Base-by-base conservation (phyloP, 2,113 vertebrate genomes). In the Anolis carolinensis region DNA sequence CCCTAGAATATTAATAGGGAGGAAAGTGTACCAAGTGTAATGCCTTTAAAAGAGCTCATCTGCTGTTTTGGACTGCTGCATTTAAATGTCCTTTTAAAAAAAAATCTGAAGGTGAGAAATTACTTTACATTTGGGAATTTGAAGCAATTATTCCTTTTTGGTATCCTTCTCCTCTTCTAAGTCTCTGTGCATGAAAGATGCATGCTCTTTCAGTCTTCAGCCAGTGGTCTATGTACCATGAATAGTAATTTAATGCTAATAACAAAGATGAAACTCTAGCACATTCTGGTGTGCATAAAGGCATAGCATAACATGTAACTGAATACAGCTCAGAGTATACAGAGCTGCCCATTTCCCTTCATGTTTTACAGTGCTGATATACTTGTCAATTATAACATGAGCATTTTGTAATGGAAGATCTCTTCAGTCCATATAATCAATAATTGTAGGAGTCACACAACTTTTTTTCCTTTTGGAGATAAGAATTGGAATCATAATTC, bases 241-340 rank as follows among this genome's bases (percentile, higher is more conserved):
- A 90, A 89, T 81, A 83, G 83, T 79, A 77, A 88, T 87, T 2
- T 79, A 84, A 82, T 55, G 52, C 34, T 85, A 79, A 84, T 20
- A 82, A 87, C 67, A 70, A 25, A 77, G 50, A 32, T 71, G 85
- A 85, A 86, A 87, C 82, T 89, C 48, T 50, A 63, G 74, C 77
- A 79, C 13, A 14, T 77, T 72, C 48, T 78, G 6, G 39, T 74
- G 32, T 7, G 48, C 44, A 82, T 44, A 78, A 84, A 89, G 86
- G 34, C 59, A 68, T 9, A 65, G 36, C 36, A 71, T 32, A 50
- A 83, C 50, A 39, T 39, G 21, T 73, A 62, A 44, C 34, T 79
- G 44, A 85, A 78, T 55, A 52, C n/a, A 71, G 14, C 23, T 50
- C 20, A 78, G 14, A 78, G 55, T 85, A 55, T 32, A 68, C 34